phyloP scores from a whole-genome alignment of 2,113 vertebrate genomes.

The Boulengeromyrus knoepffleri region DNA sequence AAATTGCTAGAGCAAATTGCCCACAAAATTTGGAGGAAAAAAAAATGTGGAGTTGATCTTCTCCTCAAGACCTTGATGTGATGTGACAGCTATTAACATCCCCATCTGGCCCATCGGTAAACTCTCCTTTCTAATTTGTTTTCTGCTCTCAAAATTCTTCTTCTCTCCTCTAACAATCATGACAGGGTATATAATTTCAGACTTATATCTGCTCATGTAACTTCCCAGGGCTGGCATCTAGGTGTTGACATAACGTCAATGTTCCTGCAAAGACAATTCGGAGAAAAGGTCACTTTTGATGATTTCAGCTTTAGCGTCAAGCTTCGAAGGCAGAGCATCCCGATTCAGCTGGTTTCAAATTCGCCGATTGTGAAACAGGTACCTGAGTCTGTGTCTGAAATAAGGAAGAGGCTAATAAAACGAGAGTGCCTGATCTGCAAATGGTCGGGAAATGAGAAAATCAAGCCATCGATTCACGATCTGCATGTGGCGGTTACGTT shows the following conservation, averaged over 20 bases:
- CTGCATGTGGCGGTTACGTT: neutral
- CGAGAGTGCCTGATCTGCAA: neutral
- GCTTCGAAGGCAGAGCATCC: neutral
- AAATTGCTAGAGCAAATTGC: conserved; percentile 9
- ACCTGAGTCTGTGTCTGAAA: neutral
- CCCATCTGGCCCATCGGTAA: neutral
- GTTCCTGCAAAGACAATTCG: neutral
- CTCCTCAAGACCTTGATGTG: neutral
- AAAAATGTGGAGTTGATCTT: conserved; percentile 1
- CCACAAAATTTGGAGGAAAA: neutral
- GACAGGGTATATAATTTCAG: neutral
- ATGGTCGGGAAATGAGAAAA: neutral
- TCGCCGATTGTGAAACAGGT: neutral
- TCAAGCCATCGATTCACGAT: neutral
- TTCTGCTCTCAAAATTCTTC: neutral
- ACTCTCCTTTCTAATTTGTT: neutral
- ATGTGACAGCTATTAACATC: conserved; percentile 10
- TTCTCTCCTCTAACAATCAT: neutral
- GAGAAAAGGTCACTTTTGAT: neutral
- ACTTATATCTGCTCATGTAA: neutral
- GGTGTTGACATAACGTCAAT: neutral
- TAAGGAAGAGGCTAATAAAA: neutral
- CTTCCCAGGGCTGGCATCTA: neutral
- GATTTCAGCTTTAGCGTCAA: neutral
- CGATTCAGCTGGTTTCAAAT: neutral